Conservation (phyloP, 1,140 invertebrate species). For the Dufourea novaeangliae region DNA sequence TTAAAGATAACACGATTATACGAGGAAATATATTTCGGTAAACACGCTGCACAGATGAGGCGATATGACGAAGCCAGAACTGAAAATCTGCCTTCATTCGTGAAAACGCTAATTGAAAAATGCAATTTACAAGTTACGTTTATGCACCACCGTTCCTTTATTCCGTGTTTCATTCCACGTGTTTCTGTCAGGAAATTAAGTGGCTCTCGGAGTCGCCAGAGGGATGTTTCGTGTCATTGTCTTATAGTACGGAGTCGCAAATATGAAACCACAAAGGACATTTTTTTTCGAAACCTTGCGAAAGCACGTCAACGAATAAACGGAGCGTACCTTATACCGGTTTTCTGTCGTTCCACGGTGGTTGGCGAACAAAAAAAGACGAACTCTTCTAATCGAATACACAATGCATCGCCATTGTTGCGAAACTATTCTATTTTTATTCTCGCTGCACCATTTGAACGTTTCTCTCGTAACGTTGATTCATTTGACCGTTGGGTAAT, state of each 20-base stretch:
- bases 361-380: too few species aligned
- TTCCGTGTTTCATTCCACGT: neutral
- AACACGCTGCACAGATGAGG: neutral
- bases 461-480: neutral
- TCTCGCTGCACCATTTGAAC: neutral
- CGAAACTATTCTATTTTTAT: neutral
- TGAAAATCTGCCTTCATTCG: neutral
- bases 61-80: neutral
- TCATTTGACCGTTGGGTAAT: neutral
- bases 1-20: constrained; percentile 8
- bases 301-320: constrained; percentile 20
- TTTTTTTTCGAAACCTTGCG: neutral
- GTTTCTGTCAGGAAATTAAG: neutral
- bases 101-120: neutral
- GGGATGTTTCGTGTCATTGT: too few species aligned
- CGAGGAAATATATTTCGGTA: too few species aligned
- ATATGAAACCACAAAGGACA: neutral
- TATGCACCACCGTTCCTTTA: neutral
- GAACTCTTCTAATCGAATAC: too few species aligned
- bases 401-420: too few species aligned
- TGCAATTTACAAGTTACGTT: neutral
- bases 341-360: too few species aligned
- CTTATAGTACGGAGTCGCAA: too few species aligned
- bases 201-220: too few species aligned
- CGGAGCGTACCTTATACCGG: too few species aligned